Evolutionary conservation across 2,113 vertebrate genomes (phyloP).

Genomic region (Toxotes jaculatrix): DNA sequence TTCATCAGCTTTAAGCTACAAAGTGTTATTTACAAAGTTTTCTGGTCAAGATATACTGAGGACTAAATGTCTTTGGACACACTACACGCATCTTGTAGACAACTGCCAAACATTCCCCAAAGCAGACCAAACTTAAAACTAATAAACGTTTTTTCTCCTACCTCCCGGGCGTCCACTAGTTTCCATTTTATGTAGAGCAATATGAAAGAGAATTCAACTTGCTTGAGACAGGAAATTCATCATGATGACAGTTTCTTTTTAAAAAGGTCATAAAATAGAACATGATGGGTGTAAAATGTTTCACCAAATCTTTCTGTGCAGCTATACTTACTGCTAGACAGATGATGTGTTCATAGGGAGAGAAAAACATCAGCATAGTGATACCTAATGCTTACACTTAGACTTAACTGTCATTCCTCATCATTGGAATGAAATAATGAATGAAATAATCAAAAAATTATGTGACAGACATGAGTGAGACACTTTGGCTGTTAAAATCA

Average conservation of each 20-base stretch:
- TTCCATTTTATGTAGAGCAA: neutral
- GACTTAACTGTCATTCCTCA: neutral
- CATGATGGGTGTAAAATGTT: neutral
- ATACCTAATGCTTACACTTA: neutral
- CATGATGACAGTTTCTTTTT: neutral
- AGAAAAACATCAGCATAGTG: neutral
- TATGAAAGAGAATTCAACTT: neutral
- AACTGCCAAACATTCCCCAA: constrained; percentile 1
- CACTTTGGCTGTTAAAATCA: neutral
- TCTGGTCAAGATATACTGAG: neutral
- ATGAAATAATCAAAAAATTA: neutral
- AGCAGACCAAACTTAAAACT: neutral
- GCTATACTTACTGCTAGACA: neutral
- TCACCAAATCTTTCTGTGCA: neutral
- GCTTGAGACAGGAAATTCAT: neutral
- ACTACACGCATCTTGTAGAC: constrained; percentile 1
- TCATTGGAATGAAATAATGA: too few species aligned
- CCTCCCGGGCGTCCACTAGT: neutral
- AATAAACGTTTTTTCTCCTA: neutral
- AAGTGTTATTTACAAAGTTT: constrained; percentile 15
- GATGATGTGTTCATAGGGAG: neutral
- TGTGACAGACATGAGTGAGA: neutral
- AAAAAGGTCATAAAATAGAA: neutral
- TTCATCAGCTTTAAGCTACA: constrained; percentile 12
- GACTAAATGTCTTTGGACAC: constrained; percentile 15